Evolutionary conservation across 2,888 invertebrate genomes (phyloP), one percentile per base, ranked within the genome.

Genomic region (Hypselothyrea guttata): DNA sequence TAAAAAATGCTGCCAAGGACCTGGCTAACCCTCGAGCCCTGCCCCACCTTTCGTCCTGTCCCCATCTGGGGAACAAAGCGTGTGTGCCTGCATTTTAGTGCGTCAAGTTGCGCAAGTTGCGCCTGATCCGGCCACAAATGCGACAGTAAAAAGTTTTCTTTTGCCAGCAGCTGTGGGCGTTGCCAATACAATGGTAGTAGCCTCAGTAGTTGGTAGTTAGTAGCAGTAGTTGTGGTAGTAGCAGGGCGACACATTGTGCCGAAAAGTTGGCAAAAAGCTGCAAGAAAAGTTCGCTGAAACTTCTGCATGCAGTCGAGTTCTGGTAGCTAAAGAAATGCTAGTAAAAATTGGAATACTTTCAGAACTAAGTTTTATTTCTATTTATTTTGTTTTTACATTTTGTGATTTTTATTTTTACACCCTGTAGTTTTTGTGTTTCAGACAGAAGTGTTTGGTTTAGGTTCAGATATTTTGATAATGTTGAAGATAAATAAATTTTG

Each of bases 321-420:
- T 56, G 53, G 54, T 53, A 52, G 65, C 57, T 49, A 70, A 72
- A 64, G 57, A 71, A 70, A 65, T 65, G 68, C 72, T 71, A 79
- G 69, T 5, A 22, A 79, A 79, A 81, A 77, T 81, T 81, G 84
- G 73, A 81, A 81, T 81, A 73, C 81, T 81, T 83, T 75, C 64
- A 31, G 53, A 75, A 72, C 53, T 66, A 75, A 78, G 58, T 71
- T 67, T 47, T n/a, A n/a, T n/a, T n/a, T n/a, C n/a, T n/a, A n/a
- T n/a, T 33, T 34, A 7, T 41, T 11, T 12, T 13, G 4, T n/a
- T 35, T 34, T 22, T 22, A 2, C 22, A 22, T 22, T 22, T 22
- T 22, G 22, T 22, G 22, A 4, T 2, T 22, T 22, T 22, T 22
- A 22, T 22, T 22, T 22, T 5, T 4, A 22, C 5, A 5, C 22